These are phyloP conservation scores for Prionailurus bengalensis DNA, from an alignment of 2,113 vertebrate species.

Conservation along the genomic window DNA sequence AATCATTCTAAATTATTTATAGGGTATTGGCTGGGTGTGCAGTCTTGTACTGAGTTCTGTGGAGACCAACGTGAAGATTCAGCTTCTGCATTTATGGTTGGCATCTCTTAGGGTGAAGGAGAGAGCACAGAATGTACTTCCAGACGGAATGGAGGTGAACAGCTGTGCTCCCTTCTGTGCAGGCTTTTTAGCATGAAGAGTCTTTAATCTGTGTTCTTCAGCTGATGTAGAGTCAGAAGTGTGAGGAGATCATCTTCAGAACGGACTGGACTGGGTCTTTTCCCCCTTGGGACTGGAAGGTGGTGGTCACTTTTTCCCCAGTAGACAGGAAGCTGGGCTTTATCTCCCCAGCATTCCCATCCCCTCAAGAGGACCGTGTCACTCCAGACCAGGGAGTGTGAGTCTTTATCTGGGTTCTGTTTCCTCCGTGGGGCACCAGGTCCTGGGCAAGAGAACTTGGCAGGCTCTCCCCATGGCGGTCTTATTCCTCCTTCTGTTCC, in stretches of 20 bases:
- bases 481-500: constrained; percentile 41
- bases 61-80: background rate
- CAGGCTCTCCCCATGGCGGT: constrained; percentile 64
- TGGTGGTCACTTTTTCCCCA: background rate
- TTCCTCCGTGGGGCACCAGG: constrained; percentile 56
- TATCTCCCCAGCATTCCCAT: constrained; percentile 53
- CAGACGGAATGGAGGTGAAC: background rate
- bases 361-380: background rate
- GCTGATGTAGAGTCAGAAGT: background rate
- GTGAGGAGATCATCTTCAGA: background rate
- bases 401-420: constrained; percentile 64
- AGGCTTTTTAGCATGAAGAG: background rate
- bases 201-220: background rate
- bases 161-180: background rate
- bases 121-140: background rate
- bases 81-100: background rate
- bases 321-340: background rate
- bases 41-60: background rate
- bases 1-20: background rate
- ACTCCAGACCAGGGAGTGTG: background rate
- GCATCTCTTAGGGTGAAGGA: background rate
- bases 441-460: background rate
- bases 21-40: background rate
- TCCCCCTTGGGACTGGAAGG: background rate
- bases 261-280: background rate